These are phyloP conservation scores for Chaetogeoica ovagalla DNA, from an alignment of 2,888 invertebrate species.

Conservation along the genomic window DNA sequence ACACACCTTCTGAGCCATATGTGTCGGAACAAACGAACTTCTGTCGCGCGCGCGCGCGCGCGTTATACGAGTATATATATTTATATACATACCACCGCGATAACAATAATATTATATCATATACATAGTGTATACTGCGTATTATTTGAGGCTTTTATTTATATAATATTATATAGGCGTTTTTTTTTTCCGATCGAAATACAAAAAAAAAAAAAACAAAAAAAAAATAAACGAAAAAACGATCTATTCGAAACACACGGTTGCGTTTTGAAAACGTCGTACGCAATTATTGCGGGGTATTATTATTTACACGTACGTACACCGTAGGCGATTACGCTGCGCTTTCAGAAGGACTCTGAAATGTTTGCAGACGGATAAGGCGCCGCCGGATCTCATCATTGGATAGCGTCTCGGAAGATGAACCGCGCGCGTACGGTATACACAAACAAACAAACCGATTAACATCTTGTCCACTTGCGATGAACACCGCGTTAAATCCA, in stretches of 20 bases:
- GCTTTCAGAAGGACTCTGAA: background rate
- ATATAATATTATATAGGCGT: background rate
- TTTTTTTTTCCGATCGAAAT: background rate
- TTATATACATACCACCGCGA: background rate
- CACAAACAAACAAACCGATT: constrained; percentile 33
- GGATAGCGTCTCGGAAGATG: constrained; percentile 47
- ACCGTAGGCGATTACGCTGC: too few species aligned
- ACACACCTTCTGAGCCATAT: constrained; percentile 51
- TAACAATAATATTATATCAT: background rate
- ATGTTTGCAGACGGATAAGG: constrained; percentile 35
- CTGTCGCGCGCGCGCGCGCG: constrained; percentile 1
- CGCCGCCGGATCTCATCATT: constrained; percentile 35
- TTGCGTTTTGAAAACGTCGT: constrained; percentile 12
- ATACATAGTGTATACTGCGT: background rate
- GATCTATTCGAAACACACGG: background rate
- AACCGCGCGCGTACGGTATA: constrained; percentile 4
- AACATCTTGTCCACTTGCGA: constrained; percentile 38
- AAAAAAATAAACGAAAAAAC: constrained; percentile 1
- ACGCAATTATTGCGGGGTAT: too few species aligned
- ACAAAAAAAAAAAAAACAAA: background rate
- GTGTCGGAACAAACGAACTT: constrained; percentile 49
- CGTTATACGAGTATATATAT: too few species aligned
- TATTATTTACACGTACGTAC: too few species aligned
- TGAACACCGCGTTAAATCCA: background rate
- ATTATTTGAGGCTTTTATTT: background rate